A percentile compares a stretch with the other conserved stretches of the same genome.
These are phyloP conservation scores for Zalophus californianus DNA, from an alignment of 2,797 vertebrate genomes.

Conservation along the genomic window DNA sequence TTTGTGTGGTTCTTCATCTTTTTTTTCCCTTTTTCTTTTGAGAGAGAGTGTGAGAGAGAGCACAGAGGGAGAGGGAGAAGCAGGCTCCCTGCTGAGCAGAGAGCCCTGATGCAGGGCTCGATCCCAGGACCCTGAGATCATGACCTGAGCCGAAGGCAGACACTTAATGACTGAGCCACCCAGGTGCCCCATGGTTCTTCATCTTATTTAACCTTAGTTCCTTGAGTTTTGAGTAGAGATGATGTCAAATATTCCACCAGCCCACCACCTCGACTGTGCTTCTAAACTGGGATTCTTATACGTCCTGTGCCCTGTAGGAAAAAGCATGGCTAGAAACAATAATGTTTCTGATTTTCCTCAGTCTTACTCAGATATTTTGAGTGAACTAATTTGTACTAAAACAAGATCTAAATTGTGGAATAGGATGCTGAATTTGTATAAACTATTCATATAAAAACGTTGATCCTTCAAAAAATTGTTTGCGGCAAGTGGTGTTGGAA, in stretches of 20 bases:
- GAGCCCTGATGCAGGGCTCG: not conserved
- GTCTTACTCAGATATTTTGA: not conserved
- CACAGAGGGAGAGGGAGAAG: not conserved
- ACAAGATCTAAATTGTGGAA: not conserved
- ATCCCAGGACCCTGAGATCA: not conserved
- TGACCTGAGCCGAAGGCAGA: not conserved
- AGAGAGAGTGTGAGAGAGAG: not conserved
- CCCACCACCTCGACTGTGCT: not conserved
- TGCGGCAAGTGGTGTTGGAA: not conserved
- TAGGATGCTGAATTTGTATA: not conserved
- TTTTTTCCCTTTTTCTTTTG: not conserved
- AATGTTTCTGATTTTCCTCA: not conserved
- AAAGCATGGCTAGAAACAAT: not conserved
- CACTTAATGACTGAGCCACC: not conserved
- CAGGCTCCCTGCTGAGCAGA: not conserved
- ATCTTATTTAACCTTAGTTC: not conserved
- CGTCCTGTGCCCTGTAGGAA: not conserved
- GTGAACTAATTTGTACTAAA: not conserved
- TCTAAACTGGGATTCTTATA: not conserved
- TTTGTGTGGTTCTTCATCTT: not conserved
- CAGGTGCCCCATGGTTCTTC: not conserved
- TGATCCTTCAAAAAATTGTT: not conserved
- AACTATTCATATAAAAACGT: not conserved
- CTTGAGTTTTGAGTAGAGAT: conserved; percentile 1
- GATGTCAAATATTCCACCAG: not conserved